phyloP scores from a whole-genome alignment of 2,113 vertebrate species.

The Psettodes erumei region DNA sequence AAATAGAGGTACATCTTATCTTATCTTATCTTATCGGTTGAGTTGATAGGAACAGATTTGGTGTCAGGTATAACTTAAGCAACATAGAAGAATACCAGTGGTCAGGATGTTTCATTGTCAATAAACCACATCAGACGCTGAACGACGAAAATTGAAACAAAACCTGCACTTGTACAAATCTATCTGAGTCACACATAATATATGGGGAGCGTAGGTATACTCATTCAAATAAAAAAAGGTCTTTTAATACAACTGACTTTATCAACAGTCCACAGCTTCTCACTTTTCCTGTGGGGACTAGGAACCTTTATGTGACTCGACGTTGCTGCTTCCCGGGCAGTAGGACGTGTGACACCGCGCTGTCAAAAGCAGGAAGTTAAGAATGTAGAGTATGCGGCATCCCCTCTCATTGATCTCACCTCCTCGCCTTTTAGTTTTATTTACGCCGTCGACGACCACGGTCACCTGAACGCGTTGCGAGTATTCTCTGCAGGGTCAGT shows the following conservation, averaged over 20 bases:
- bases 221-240: no score
- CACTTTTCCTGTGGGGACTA: not conserved
- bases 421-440: constrained; percentile 45
- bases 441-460: not conserved
- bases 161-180: no score
- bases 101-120: no score
- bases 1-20: no score
- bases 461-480: constrained; percentile 19
- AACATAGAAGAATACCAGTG: no score
- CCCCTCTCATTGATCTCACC: constrained; percentile 57
- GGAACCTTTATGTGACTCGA: constrained; percentile 32
- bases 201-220: not conserved
- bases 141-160: no score
- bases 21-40: no score
- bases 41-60: constrained; percentile 23
- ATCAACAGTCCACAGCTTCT: no score
- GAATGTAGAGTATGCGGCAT: constrained; percentile 61
- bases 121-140: no score
- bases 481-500: constrained; percentile 66
- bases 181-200: no score
- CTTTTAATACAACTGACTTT: no score
- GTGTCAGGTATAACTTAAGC: constrained; percentile 35
- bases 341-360: constrained; percentile 55
- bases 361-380: constrained; percentile 84
- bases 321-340: constrained; percentile 45